Base-by-base conservation (phyloP, 2,888 invertebrate species). In the Antheraea yamamai region DNA sequence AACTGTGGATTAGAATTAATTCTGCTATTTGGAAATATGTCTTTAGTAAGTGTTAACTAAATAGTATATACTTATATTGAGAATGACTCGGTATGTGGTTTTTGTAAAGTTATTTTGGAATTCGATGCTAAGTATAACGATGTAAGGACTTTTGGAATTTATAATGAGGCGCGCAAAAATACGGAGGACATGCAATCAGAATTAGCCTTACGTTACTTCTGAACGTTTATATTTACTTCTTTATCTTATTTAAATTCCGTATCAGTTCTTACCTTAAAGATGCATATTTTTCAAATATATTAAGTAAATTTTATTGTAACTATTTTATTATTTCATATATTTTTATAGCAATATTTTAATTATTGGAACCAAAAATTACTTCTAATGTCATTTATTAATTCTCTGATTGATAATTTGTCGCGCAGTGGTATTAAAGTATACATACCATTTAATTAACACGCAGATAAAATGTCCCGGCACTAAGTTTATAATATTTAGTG, bases 371-470 rank as follows among this genome's bases (percentile, higher is more conserved):
- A 39, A 35, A 61, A 1, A 23, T 0, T 23, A 23, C 1, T 61
- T 23, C 2, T 23, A 39, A 47, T 47, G 12, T 47, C 47, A 12
- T 12, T 47, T 47, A 7, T 47, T 0, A 47, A 47, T 23, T 23
- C 7, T 10, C 1, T 68, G 35, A 68, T 30, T 68, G 20, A 70
- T n/a, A 10, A 39, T 70, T 70, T 70, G 35, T 35, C 20, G 70
- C 10, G 39, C 23, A n/a, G n/a, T 20, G 4, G 10, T 39, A 70
- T 66, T 66, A n/a, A 39, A 39, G 20, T n/a, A n/a, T 61, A 12
- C n/a, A 23, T 39, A 70, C 70, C 20, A 39, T 70, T 70, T 70
- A 39, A 70, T 70, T 70, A 70, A 70, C 70, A 70, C 39, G 7
- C 20, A 12, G 16, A 30, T 68, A 35, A 68, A n/a, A 30, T n/a